These are phyloP conservation scores for Ptychochromis oligacanthus DNA, from an alignment of 2,113 vertebrate species.

Conservation along the genomic window DNA sequence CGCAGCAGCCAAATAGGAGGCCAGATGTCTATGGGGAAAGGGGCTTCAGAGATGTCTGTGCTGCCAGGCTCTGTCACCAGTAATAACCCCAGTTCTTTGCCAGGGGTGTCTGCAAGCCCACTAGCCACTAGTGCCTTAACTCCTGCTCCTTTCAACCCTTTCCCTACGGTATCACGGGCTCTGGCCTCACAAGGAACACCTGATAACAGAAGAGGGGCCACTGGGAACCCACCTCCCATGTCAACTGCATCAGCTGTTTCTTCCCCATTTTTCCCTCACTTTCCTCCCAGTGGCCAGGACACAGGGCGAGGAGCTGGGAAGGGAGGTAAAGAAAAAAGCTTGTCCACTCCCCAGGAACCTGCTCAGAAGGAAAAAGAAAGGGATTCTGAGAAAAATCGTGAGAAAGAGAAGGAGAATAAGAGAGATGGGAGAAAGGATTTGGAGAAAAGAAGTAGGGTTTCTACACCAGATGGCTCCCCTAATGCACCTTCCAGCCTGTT, in stretches of 20 bases:
- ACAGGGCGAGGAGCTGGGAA: constrained; percentile 70
- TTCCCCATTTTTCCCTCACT: constrained; percentile 79
- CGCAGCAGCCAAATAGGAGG: constrained; percentile 91
- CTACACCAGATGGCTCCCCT: constrained; percentile 69
- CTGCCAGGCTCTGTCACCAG: constrained; percentile 68
- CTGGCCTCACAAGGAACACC: constrained; percentile 72
- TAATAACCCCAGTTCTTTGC: constrained; percentile 84
- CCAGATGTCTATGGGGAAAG: constrained; percentile 62
- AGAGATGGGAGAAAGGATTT: constrained; percentile 88
- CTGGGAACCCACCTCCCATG: constrained; percentile 77
- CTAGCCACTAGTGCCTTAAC: constrained; percentile 98
- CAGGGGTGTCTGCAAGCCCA: constrained; percentile 88
- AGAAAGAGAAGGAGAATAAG: constrained; percentile 94
- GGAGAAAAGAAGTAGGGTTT: constrained; percentile 74
- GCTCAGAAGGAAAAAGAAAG: constrained; percentile 87
- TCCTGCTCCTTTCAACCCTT: constrained; percentile 80
- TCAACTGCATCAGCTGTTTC: constrained; percentile 83
- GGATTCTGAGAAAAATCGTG: constrained; percentile 83
- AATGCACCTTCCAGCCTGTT: constrained; percentile 70
- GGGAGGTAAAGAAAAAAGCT: constrained; percentile 81
- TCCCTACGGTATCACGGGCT: constrained; percentile 69
- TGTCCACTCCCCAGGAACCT: constrained; percentile 77
- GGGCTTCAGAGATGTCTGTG: constrained; percentile 78
- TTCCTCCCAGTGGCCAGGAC: constrained; percentile 80
- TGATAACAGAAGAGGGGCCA: constrained; percentile 81